Base-by-base conservation (phyloP, 2,888 invertebrate species). In the Rosalia funebris region DNA sequence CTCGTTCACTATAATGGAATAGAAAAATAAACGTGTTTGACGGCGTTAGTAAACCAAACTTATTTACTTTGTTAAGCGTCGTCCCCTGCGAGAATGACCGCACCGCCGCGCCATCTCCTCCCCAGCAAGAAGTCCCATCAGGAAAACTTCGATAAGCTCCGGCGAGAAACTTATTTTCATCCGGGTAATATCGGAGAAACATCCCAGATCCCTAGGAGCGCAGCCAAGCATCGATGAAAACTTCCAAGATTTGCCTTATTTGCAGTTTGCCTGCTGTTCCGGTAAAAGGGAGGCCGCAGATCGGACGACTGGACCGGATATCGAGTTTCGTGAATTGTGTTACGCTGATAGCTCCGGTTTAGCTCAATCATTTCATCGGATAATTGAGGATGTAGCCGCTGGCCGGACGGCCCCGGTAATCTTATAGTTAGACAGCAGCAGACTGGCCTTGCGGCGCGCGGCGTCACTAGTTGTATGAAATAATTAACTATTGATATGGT, bases 331-430 rank as follows among this genome's bases (percentile, higher is more conserved):
- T 14, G 68, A 63, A 71, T 72, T 66, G 63, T 63, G 69, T 68
- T 70, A 67, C 66, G 63, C 61, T 69, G 69, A 72, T 70, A 69
- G 67, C 62, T 63, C 54, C 63, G 64, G 65, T 65, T 67, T 54
- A 59, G 68, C 57, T 64, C 66, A 63, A 68, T 71, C 70, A 70
- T 63, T 68, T 66, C 64, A 48, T 19, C 47, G 63, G 62, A 66
- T 68, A 62, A 70, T 65, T 68, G 62, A 58, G 59, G 63, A 48
- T 52, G 60, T 17, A 47, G 61, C 10, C 34, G 34, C n/a, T n/a
- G n/a, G n/a, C n/a, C n/a, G n/a, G n/a, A n/a, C n/a, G n/a, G n/a
- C n/a, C n/a, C n/a, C n/a, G n/a, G n/a, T n/a, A n/a, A n/a, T n/a
- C n/a, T n/a, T n/a, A n/a, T n/a, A n/a, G n/a, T n/a, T n/a, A n/a